phyloP scores from a whole-genome alignment of 2,113 vertebrate species.

The Zootoca vivipara region DNA sequence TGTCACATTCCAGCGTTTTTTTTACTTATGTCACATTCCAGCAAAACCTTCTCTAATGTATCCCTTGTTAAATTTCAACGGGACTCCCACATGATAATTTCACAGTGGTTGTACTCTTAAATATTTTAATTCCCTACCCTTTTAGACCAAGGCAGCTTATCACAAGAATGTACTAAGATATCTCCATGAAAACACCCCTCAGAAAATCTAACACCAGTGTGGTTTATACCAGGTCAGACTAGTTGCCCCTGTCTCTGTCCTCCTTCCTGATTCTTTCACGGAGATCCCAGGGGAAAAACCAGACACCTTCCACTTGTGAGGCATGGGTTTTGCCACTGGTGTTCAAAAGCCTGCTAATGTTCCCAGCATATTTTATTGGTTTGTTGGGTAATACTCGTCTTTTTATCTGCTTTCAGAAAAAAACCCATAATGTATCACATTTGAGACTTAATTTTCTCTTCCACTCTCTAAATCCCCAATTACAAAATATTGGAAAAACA shows the following conservation, averaged over 20 bases:
- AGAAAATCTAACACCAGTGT: neutral
- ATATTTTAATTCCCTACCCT: neutral
- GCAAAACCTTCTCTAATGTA: neutral
- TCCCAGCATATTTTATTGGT: neutral
- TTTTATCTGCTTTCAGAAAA: no score
- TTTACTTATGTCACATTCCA: neutral
- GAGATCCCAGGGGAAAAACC: neutral
- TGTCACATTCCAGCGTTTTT: neutral
- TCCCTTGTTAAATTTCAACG: neutral
- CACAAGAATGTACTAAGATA: neutral
- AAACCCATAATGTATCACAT: neutral
- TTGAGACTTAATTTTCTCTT: neutral
- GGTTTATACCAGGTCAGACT: neutral
- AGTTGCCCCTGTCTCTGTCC: neutral
- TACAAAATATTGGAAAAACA: constrained; percentile 8
- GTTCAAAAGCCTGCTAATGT: neutral
- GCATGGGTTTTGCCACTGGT: neutral
- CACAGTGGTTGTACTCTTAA: neutral
- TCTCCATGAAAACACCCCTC: neutral
- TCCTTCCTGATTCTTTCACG: neutral
- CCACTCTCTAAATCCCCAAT: neutral
- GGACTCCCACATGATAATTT: neutral
- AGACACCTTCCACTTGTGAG: neutral
- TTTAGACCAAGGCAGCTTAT: neutral
- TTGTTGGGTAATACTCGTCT: neutral